Evolutionary conservation across 2,113 vertebrate species (phyloP), one percentile per base, ranked within the genome.

Genomic region (Antennarius striatus): DNA sequence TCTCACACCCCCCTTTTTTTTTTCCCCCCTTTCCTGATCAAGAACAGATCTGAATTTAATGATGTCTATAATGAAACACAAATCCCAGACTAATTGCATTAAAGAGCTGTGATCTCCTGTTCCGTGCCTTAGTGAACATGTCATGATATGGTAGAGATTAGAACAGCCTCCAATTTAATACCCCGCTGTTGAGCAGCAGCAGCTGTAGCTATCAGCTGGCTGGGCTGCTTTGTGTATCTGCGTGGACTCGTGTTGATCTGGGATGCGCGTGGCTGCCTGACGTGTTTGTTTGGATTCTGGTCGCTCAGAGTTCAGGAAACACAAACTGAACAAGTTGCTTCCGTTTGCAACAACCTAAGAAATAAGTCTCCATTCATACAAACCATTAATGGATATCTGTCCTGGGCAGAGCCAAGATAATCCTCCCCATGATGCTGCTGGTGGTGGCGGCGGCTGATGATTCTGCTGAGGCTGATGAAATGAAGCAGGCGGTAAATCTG

Each of bases 21-120:
- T 29, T 39, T 30, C 43, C 28, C 11, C 12, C n/a, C 2, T 15
- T 12, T 62, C 55, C 46, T 59, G 70, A 84, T 73, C 77, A 86
- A 86, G 86, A 86, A 84, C 68, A 66, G 75, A 84, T 84, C 59
- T 52, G 70, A 66, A 71, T 81, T 81, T 81, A 82, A 86, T 71
- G 60, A 75, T 83, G 82, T 87, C 84, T 82, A 79, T 84, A 87
- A 86, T 87, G 78, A 87, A 87, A 74, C 43, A 32, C 63, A 81
- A 78, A 88, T 84, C 82, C 84, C 84, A 81, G 68, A 81, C 77
- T 85, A 85, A 88, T 86, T 77, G 79, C 81, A 70, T 73, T 86
- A 84, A 84, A 84, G 72, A 73, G 72, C 77, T 82, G 77, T 78
- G 80, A 88, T 88, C 85, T 83, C 70, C 73, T 80, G 80, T 32